Evolutionary conservation across 2,797 vertebrate species (phyloP).

Genomic region (Champsocephalus gunnari): DNA sequence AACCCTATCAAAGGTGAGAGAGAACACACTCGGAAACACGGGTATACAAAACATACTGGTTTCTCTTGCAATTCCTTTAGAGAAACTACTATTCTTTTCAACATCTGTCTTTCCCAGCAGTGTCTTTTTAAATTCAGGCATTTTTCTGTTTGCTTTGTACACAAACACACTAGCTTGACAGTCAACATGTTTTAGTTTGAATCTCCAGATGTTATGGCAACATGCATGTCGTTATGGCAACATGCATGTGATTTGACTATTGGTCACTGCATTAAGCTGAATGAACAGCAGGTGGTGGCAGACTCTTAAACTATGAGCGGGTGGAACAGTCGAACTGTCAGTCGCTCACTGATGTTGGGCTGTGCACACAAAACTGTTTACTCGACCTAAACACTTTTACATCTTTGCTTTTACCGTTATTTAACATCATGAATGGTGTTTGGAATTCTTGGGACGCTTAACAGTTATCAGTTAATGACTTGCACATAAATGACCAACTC

Average conservation of each 20-base stretch:
- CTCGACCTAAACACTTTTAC: neutral
- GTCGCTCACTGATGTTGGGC: constrained; percentile 6
- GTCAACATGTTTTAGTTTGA: neutral
- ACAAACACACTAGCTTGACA: neutral
- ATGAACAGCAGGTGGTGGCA: constrained; percentile 69
- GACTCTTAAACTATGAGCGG: constrained; percentile 3
- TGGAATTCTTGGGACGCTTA: neutral
- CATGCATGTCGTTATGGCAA: neutral
- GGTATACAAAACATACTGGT: neutral
- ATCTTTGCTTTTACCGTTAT: constrained; percentile 13
- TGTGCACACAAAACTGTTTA: neutral
- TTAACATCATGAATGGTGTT: neutral
- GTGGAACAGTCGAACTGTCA: neutral
- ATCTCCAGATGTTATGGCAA: neutral
- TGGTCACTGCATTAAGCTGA: neutral
- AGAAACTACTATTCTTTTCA: neutral
- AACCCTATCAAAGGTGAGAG: constrained; percentile 92
- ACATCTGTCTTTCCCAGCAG: neutral
- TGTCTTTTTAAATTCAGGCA: neutral
- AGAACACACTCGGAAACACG: neutral
- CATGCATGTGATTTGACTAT: neutral
- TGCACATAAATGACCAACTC: neutral
- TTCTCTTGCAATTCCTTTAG: neutral
- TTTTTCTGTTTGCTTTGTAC: neutral
- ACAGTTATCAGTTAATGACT: neutral